Percentiles rank a stretch among this genome's conserved stretches.
Conservation (phyloP, 2,113 vertebrate genomes). For the Myotis brandtii region DNA sequence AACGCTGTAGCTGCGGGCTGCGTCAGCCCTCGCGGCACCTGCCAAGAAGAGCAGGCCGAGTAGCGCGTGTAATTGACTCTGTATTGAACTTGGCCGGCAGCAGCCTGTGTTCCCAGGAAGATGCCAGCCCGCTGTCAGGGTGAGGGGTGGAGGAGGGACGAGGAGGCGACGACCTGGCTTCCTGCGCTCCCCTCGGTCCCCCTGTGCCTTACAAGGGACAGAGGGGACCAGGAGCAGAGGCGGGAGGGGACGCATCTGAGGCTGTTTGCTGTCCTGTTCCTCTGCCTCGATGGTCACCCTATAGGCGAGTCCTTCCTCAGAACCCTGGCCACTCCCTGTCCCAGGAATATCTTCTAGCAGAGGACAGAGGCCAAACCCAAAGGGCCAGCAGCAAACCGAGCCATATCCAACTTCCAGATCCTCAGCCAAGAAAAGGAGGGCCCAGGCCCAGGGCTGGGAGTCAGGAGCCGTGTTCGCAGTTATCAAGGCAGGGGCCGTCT, state of each 20-base stretch:
- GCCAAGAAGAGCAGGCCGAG: fast-evolving
- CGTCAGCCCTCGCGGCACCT: neutral
- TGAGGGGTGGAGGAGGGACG: neutral
- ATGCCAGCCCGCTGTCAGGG: neutral
- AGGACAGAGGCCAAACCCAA: neutral
- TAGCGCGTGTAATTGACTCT: neutral
- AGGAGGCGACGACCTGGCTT: neutral
- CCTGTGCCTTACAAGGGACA: neutral
- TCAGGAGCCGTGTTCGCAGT: fast-evolving
- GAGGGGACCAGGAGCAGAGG: neutral
- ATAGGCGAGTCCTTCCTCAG: neutral
- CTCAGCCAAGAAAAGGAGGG: neutral
- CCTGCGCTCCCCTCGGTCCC: neutral
- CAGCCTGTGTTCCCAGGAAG: neutral
- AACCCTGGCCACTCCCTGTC: neutral
- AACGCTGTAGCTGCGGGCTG: neutral
- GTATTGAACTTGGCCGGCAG: neutral
- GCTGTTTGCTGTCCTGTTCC: neutral
- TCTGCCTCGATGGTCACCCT: too few species aligned
- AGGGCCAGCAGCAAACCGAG: neutral
- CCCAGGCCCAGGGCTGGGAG: neutral
- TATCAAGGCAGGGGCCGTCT: neutral
- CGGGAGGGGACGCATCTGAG: too few species aligned
- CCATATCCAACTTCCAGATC: neutral
- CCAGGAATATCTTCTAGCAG: neutral